These are phyloP conservation scores for Balaenoptera acutorostrata DNA, from an alignment of 2,113 vertebrate genomes.

Conservation along the genomic window DNA sequence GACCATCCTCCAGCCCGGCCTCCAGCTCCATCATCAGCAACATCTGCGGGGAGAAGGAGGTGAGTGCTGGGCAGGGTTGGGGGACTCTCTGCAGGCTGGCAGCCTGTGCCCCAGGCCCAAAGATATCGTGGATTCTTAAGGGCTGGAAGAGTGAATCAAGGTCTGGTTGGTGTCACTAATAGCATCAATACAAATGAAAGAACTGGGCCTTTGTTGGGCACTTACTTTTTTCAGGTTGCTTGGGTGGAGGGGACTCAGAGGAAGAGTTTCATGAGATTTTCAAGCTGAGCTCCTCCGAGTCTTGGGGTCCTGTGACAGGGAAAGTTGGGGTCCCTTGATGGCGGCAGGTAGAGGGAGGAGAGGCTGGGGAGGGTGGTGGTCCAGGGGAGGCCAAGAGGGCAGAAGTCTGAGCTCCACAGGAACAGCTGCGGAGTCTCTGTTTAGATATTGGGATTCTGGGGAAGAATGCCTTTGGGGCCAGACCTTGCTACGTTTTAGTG, in stretches of 20 bases:
- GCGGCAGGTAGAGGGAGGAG: not conserved
- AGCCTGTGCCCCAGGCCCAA: not conserved
- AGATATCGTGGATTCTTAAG: too few relatives aligned
- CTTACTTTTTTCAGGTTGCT: not conserved
- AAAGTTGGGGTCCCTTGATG: not conserved
- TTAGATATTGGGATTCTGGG: not conserved
- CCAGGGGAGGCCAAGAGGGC: not conserved
- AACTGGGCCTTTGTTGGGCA: not conserved
- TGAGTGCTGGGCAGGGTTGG: slow-evolving; percentile 75
- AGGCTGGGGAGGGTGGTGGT: not conserved
- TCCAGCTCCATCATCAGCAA: slow-evolving; percentile 99
- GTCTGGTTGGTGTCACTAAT: not conserved
- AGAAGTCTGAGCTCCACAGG: not conserved
- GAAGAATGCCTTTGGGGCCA: not conserved
- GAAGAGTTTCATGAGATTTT: not conserved
- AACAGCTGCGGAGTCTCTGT: not conserved
- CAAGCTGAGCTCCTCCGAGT: not conserved
- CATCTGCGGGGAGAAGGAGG: slow-evolving; percentile 99
- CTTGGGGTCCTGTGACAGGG: not conserved
- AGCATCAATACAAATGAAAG: too few relatives aligned
- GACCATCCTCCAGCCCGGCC: slow-evolving; percentile 96
- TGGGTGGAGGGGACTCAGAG: not conserved
- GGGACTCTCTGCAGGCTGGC: fast-evolving
- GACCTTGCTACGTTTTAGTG: not conserved
- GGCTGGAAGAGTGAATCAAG: too few relatives aligned